These are phyloP conservation scores for Pheucticus melanocephalus DNA, from an alignment of 2,113 vertebrate species.

Conservation along the genomic window DNA sequence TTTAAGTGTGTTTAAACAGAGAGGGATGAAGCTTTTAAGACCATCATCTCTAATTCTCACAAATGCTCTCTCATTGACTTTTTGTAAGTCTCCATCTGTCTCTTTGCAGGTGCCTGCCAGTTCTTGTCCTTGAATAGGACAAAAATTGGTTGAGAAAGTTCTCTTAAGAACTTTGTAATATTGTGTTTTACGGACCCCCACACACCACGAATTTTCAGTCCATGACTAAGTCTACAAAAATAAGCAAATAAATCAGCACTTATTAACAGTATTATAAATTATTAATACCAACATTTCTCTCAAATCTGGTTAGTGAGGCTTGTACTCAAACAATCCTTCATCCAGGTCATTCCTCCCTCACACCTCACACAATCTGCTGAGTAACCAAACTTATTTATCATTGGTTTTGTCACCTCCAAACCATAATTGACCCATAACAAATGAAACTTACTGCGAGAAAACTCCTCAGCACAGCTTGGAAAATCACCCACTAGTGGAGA, in stretches of 20 bases:
- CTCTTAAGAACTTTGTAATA: background rate
- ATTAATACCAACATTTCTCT: background rate
- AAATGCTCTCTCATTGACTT: background rate
- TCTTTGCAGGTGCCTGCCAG: background rate
- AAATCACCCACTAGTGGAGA: background rate
- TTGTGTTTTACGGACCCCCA: rapidly evolving
- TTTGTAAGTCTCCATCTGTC: background rate
- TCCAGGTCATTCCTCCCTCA: background rate
- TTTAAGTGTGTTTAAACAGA: background rate
- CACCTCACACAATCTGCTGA: background rate
- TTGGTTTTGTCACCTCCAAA: background rate
- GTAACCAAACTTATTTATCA: background rate
- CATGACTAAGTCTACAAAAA: background rate
- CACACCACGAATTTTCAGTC: rapidly evolving
- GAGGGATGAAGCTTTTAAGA: background rate
- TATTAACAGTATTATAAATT: background rate
- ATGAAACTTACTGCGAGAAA: background rate
- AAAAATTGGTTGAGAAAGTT: background rate
- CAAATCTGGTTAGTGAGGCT: background rate
- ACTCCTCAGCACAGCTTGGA: background rate
- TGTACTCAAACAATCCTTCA: background rate
- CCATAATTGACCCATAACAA: background rate
- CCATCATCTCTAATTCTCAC: background rate
- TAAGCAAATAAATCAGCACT: background rate
- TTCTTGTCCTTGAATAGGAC: background rate